These are phyloP conservation scores for Crypturellus undulatus DNA, from an alignment of 2,113 vertebrate genomes.

Conservation along the genomic window DNA sequence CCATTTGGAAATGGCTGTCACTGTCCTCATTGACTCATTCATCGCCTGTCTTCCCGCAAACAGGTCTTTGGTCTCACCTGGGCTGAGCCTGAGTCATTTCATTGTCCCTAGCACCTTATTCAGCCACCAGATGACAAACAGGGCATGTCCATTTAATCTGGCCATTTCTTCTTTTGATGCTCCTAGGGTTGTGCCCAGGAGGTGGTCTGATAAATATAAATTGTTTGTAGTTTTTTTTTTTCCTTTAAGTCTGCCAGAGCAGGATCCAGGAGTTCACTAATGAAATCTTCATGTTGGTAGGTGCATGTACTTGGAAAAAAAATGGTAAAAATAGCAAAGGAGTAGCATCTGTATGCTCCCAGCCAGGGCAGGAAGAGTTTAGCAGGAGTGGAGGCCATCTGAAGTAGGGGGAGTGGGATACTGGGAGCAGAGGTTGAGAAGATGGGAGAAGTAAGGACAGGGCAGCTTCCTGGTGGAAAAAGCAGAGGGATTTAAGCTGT, in stretches of 20 bases:
- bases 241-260: not conserved
- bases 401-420: not conserved
- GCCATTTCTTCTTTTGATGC: not conserved
- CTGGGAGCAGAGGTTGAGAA: not conserved
- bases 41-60: not conserved
- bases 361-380: not conserved
- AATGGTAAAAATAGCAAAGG: not conserved
- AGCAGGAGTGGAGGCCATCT: not conserved
- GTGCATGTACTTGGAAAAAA: not conserved
- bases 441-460: not conserved
- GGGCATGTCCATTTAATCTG: not conserved
- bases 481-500: not conserved
- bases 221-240: not conserved
- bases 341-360: not conserved
- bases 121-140: not conserved
- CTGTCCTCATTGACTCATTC: not conserved
- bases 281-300: not conserved
- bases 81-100: not conserved
- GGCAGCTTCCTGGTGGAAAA: not conserved
- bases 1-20: not conserved
- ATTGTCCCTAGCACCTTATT: not conserved
- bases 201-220: not conserved
- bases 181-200: not conserved
- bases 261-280: not conserved
- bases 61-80: not conserved